Evolutionary conservation across 2,888 invertebrate genomes (phyloP).

Genomic region (Pollenia amentaria): DNA sequence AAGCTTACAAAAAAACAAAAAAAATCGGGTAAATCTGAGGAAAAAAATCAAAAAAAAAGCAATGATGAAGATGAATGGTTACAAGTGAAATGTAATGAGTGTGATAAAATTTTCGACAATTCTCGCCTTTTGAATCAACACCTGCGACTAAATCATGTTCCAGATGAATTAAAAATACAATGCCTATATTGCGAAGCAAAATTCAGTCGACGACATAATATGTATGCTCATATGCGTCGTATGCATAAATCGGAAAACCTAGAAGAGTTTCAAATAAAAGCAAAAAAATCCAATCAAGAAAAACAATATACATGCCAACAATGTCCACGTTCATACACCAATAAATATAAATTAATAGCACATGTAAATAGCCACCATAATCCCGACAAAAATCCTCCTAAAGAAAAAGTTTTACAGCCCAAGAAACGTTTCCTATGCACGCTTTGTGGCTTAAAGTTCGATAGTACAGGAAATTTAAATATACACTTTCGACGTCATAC

Average conservation of each 20-base stretch:
- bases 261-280: conserved; percentile 49
- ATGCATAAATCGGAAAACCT: conserved; percentile 63
- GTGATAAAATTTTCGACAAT: conserved; percentile 68
- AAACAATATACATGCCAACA: conserved; percentile 59
- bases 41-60: conserved; percentile 1
- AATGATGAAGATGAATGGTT: conserved; percentile 55
- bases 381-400: conserved; percentile 42
- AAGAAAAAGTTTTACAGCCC: conserved; percentile 48
- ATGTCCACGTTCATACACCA: conserved; percentile 65
- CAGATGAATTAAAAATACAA: conserved; percentile 69
- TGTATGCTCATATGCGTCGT: conserved; percentile 69
- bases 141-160: conserved; percentile 61
- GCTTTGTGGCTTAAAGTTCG: conserved; percentile 68
- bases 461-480: conserved; percentile 64
- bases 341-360: conserved; percentile 67
- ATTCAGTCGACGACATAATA: conserved; percentile 69
- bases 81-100: conserved; percentile 68
- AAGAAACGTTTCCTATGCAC: conserved; percentile 78
- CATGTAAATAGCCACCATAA: conserved; percentile 66
- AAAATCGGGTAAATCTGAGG: neutral
- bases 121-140: conserved; percentile 59
- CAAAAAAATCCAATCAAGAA: conserved; percentile 80
- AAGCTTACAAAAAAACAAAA: conserved; percentile 11
- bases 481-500: conserved; percentile 69
- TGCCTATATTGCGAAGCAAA: conserved; percentile 65